Base-by-base conservation (phyloP, 2,888 invertebrate genomes). In the Drosophila anomalata region DNA sequence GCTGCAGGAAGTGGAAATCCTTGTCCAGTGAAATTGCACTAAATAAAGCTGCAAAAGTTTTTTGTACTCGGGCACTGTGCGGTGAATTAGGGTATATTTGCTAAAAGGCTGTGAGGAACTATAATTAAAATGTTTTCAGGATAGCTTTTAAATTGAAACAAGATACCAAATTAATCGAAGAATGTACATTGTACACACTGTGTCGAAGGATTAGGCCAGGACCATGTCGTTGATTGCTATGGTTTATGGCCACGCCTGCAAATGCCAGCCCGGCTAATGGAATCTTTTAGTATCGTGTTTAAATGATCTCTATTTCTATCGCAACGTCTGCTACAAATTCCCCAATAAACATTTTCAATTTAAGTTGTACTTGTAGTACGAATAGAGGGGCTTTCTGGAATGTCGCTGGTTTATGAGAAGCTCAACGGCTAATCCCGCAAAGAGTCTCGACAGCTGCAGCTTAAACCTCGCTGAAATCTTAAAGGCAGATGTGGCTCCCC, bases 331-430 rank as follows among this genome's bases (percentile, higher is more conserved):
- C 9, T 48, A 48, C 47, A 61, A 61, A 61, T 61, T 31, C 61
- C 17, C 48, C 60, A 61, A 61, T 61, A 61, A 61, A 60, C 61
- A 61, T 61, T 61, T 61, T 61, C 61, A 61, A 60, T 61, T 61
- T 48, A 61, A 60, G 61, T 59, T 59, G 60, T 59, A 24, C 29
- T 29, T 29, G 29, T 29, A 29, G 3, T 29, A 29, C 4, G 24
- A 24, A 41, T 47, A 47, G 60, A 60, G 36, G 36, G 61, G 47
- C 67, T 36, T 50, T 67, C 24, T 41, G 60, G 59, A 67, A 70
- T 53, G 74, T 78, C 68, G 68, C 68, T 76, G 85, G 70, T 81
- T 79, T 81, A 81, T 84, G 74, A 70, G 62, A 63, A 61, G 81
- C 79, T 79, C 67, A 79, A 61, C 61, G 63, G 57, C 62, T 81